Evolutionary conservation across 2,113 vertebrate species (phyloP), one percentile per base, ranked within the genome.

Genomic region (Tragelaphus strepsiceros): DNA sequence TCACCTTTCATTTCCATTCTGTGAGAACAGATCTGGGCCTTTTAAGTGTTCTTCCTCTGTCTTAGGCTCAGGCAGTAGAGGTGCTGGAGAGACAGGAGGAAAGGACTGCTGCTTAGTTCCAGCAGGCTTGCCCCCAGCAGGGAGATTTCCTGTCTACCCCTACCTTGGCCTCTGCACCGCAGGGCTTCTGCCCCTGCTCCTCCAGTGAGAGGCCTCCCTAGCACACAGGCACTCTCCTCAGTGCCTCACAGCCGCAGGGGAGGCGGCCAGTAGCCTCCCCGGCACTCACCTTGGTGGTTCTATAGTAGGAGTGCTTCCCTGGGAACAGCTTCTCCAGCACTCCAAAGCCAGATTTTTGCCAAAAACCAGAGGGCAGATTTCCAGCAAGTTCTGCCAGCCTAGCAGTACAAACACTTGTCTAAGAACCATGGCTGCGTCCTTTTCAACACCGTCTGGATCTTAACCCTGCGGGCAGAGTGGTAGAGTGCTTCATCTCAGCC

Each of bases 391-490:
- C 54, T 82, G 53, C 21, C 59, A 86, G 61, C 58, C 64, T 0
- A 53, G 49, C 30, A 53, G 49, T 43, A 74, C 21, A 92, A 26
- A 15, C 10, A 71, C 59, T 51, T 51, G 35, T 92, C 46, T 58
- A 26, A 49, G 26, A 74, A 59, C 53, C 35, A 80, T 3, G 24
- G 22, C 17, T 77, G 16, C 5, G 14, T 71, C 92, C 43, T 82
- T 17, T 32, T 26, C 19, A 91, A 28, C 19, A 46, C 16, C 59
- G 11, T 46, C 67, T 82, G 84, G 12, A 62, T 51, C 30, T 82
- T 32, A 90, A 62, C 54, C 64, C 1, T 1, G 19, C 9, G 2
- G 7, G 10, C 2, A 1, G 28, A 3, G 7, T 9, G 22, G 28
- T 0, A 8, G 24, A 85, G 15, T 16, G 3, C 26, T 77, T 8